Base-by-base conservation (phyloP, 2,797 vertebrate species). In the Crocodylus rhombifer region DNA sequence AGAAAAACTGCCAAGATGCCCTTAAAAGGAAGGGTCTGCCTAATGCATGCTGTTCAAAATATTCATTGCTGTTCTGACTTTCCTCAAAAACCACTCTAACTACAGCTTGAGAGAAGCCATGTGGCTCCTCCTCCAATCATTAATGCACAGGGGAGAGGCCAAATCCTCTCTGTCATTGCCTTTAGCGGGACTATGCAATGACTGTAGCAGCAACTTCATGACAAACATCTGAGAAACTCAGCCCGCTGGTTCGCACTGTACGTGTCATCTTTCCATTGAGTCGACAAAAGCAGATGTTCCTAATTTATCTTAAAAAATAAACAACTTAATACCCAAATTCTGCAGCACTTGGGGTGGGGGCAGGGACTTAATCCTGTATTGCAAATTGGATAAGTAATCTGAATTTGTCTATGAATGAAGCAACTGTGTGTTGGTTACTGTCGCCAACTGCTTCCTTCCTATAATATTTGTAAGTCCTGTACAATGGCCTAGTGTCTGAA, bases 291-390 rank as follows among this genome's bases (percentile, higher is more conserved):
- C 92, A 95, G 93, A 95, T 96, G 92, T 94, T 95, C 85, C 88
- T 89, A 92, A 87, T 82, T 93, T 91, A 88, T 95, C 90, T 76
- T 92, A 94, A 36, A 92, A 95, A 95, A 91, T 91, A 96, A 97
- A 94, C 95, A 96, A 95, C 89, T 95, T 92, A 96, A 97, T 96
- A 90, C 90, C 91, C 93, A 84, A 97, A 95, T 93, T 95, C 95
- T 93, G 93, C 84, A 78, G 88, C 89, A 82, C 87, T 90, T 56
- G 83, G 96, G 91, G 87, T 28, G 87, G 57, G 74, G 84, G 82
- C 42, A 71, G 55, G 88, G 80, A 93, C 83, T 95, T 89, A 77
- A 86, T 90, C 74, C 18, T 94, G 84, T 91, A 94, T 90, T 94
- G 84, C 80, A 94, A 96, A 93, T 94, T 89, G 86, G 67, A 63